Evolutionary conservation across 1,140 invertebrate species (phyloP).

Genomic region (Ostrea denselamellosa): DNA sequence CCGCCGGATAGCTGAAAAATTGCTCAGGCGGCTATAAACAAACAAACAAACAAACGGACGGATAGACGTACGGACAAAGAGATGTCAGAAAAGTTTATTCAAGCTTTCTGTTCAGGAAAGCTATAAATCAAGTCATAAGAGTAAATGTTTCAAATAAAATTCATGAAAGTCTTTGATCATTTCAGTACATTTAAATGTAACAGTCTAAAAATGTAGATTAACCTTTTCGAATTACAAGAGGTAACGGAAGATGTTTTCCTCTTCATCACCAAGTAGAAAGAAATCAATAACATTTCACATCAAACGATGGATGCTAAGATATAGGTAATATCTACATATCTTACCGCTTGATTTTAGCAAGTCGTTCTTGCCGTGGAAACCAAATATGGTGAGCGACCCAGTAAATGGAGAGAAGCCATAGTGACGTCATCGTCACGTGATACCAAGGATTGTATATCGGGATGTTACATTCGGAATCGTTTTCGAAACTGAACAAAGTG

Average conservation of each 20-base stretch:
- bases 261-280: not conserved
- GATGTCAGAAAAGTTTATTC: too few species aligned
- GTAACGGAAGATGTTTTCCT: not conserved
- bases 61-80: too few species aligned
- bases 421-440: slow-evolving; percentile 43
- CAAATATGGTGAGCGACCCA: slow-evolving; percentile 99
- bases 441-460: slow-evolving; percentile 21
- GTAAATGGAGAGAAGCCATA: slow-evolving; percentile 89
- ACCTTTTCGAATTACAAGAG: not conserved
- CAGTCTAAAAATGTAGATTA: too few species aligned
- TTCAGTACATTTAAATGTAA: too few species aligned
- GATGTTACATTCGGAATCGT: not conserved
- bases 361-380: slow-evolving; percentile 97
- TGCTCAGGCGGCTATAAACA: too few species aligned
- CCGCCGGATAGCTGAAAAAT: too few species aligned
- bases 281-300: not conserved
- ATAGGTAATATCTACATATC: not conserved
- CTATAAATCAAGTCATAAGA: too few species aligned
- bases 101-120: too few species aligned
- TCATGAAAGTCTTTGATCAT: too few species aligned
- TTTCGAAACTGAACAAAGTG: not conserved
- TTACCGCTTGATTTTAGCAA: slow-evolving; percentile 94
- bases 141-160: too few species aligned
- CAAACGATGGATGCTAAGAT: not conserved
- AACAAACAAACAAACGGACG: too few species aligned